These are phyloP conservation scores for Phalacrocorax pelagicus DNA, from an alignment of 2,113 vertebrate genomes.

Conservation along the genomic window DNA sequence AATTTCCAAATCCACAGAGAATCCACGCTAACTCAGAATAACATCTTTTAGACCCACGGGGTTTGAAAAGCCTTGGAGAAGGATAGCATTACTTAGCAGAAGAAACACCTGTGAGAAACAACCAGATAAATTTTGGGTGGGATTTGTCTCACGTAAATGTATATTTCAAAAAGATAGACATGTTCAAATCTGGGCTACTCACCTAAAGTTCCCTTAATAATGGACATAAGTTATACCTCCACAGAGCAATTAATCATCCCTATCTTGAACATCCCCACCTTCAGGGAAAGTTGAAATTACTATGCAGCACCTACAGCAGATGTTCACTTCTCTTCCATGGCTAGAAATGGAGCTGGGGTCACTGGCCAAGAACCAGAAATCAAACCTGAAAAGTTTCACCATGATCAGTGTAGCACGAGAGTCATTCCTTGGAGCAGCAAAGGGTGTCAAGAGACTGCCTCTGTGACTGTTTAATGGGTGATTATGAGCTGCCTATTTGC, in stretches of 20 bases:
- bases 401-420: neutral
- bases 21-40: neutral
- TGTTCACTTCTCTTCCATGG: neutral
- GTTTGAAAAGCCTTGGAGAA: neutral
- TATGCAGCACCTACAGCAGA: neutral
- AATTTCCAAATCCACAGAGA: neutral
- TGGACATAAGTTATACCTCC: neutral
- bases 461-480: neutral
- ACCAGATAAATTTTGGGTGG: neutral
- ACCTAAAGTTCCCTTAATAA: neutral
- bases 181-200: neutral
- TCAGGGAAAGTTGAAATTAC: neutral
- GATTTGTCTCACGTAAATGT: neutral
- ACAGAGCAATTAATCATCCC: neutral
- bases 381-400: neutral
- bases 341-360: neutral
- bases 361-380: neutral
- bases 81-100: neutral
- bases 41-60: neutral
- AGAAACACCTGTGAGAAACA: neutral
- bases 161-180: neutral
- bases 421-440: neutral
- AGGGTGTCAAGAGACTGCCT: neutral
- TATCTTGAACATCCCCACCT: neutral
- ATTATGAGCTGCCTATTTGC: constrained; percentile 21